Conservation (phyloP, 2,797 vertebrate genomes). For the Odontamblyopus lacepedii region DNA sequence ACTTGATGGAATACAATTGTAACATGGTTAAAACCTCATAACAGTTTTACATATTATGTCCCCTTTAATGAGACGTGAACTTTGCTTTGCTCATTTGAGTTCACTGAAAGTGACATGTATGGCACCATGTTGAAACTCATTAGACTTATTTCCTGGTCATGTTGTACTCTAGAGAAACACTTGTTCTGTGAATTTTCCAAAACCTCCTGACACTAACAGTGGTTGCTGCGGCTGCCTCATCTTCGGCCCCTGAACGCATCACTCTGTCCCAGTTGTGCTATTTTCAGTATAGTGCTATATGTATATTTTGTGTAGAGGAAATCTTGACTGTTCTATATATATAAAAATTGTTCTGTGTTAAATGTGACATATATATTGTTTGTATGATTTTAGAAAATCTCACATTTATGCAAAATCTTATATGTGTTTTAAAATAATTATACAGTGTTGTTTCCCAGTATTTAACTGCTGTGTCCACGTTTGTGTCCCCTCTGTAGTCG, state of each 20-base stretch:
- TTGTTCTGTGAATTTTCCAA: conserved; percentile 46
- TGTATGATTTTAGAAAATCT: background rate
- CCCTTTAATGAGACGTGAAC: background rate
- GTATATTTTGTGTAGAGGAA: background rate
- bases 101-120: conserved; percentile 16
- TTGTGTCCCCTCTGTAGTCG: conserved; percentile 73
- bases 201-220: conserved; percentile 37
- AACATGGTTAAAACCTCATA: background rate
- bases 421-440: no score
- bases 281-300: background rate
- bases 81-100: background rate
- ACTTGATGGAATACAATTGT: background rate
- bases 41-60: background rate
- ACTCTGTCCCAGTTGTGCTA: background rate
- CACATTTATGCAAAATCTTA: background rate
- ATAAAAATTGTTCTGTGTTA: background rate
- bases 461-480: background rate
- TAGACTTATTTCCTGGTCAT: conserved; percentile 21
- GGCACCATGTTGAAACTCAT: conserved; percentile 17
- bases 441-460: background rate
- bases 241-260: conserved; percentile 22
- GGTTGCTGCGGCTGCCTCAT: conserved; percentile 18
- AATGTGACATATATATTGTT: background rate
- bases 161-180: conserved; percentile 20
- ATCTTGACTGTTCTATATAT: background rate